Evolutionary conservation across 2,797 vertebrate species (phyloP).

Genomic region (Danio albolineatus): DNA sequence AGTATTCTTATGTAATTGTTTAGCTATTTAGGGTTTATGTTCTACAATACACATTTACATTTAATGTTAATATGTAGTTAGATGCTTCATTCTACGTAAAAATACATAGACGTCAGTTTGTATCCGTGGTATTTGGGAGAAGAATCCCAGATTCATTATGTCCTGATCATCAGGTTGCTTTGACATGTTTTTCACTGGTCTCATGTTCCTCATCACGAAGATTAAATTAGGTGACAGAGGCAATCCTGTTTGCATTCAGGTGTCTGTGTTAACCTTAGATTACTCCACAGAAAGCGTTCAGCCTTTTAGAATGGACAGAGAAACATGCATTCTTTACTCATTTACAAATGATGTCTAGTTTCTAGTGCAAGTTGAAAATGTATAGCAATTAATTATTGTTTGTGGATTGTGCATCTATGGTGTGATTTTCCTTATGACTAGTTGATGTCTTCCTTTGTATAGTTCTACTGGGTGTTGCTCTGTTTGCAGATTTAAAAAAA

Average conservation of each 20-base stretch:
- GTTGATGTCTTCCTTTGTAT: constrained; percentile 76
- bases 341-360: not conserved
- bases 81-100: not conserved
- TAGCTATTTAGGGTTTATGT: not conserved
- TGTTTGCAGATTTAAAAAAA: constrained; percentile 68
- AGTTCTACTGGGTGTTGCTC: constrained; percentile 42
- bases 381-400: not conserved
- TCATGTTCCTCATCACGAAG: not conserved
- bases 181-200: not conserved
- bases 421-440: constrained; percentile 68
- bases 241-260: constrained; percentile 52
- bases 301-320: constrained; percentile 31
- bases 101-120: not conserved
- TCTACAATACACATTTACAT: not conserved
- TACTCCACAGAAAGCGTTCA: constrained; percentile 61
- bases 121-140: not conserved
- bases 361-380: not conserved
- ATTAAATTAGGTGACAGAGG: constrained; percentile 47
- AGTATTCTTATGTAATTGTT: not conserved
- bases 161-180: constrained; percentile 29
- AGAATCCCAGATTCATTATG: not conserved
- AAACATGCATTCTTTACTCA: constrained; percentile 37
- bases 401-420: not conserved
- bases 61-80: not conserved
- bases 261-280: constrained; percentile 55